phyloP scores from a whole-genome alignment of 2,888 invertebrate species.

The Drosophila anceps region DNA sequence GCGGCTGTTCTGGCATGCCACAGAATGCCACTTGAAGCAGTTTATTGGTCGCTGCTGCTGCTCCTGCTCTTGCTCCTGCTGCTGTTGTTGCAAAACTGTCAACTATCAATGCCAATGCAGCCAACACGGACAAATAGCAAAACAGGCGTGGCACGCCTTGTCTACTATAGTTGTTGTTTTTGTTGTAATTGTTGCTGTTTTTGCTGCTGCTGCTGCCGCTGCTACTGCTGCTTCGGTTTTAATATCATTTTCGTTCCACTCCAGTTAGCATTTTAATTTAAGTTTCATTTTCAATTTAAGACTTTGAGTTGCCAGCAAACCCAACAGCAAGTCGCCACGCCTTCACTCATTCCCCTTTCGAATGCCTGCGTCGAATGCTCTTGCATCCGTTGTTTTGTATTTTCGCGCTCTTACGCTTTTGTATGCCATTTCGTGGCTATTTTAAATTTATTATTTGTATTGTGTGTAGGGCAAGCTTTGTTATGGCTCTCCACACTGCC shows the following conservation, averaged over 20 bases:
- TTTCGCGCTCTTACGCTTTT: conserved; percentile 75
- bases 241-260: conserved; percentile 84
- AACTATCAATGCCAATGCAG: conserved; percentile 71
- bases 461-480: conserved; percentile 52
- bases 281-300: conserved; percentile 83
- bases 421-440: conserved; percentile 74
- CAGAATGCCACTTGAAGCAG: conserved; percentile 54
- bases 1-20: conserved; percentile 64
- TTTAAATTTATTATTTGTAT: conserved; percentile 81
- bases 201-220: conserved; percentile 26
- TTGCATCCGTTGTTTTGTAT: conserved; percentile 61
- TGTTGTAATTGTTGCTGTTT: conserved; percentile 28
- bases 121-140: conserved; percentile 38
- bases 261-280: conserved; percentile 84
- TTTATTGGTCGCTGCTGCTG: conserved; percentile 42
- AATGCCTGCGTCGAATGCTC: conserved; percentile 27
- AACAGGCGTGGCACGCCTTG: conserved; percentile 33
- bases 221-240: conserved; percentile 61
- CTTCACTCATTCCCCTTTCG: conserved; percentile 3
- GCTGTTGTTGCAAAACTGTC: conserved; percentile 50
- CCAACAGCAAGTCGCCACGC: conserved; percentile 19
- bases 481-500: background rate
- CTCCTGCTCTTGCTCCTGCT: background rate
- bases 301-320: conserved; percentile 75
- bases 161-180: conserved; percentile 20